A percentile compares a stretch with the other conserved stretches of the same genome.
Evolutionary conservation across 2,888 invertebrate species (phyloP).

Genomic region (Saturnia japonica): DNA sequence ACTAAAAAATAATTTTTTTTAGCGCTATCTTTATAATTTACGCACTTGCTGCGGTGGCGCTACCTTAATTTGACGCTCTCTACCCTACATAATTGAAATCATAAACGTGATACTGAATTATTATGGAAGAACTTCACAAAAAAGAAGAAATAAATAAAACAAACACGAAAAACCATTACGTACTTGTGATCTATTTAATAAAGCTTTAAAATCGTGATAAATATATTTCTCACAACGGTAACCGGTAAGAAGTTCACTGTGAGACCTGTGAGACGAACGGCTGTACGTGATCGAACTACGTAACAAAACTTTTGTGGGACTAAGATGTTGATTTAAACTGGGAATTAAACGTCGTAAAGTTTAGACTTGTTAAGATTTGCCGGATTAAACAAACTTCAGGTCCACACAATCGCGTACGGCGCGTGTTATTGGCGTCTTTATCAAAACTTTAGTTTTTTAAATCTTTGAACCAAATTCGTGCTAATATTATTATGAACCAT

Average conservation of each 20-base stretch:
- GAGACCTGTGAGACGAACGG: not conserved
- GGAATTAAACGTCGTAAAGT: not conserved
- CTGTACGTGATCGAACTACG: not conserved
- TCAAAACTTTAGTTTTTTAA: too few species aligned
- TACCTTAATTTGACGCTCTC: too few species aligned
- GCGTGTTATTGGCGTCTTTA: not conserved
- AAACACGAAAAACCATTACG: not conserved
- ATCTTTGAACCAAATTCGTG: too few species aligned
- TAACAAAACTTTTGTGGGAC: not conserved
- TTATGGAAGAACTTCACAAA: not conserved
- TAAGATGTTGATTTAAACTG: slow-evolving; percentile 3
- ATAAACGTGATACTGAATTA: too few species aligned
- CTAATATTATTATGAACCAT: too few species aligned
- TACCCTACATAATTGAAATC: too few species aligned
- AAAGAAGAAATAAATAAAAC: not conserved
- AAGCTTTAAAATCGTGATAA: not conserved
- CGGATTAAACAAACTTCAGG: not conserved
- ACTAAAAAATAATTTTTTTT: too few species aligned
- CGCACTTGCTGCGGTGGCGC: too few species aligned
- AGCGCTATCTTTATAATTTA: too few species aligned
- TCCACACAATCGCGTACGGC: not conserved
- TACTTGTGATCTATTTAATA: not conserved
- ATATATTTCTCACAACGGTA: not conserved
- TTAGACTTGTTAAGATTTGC: not conserved
- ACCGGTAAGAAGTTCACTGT: not conserved